Evolutionary conservation across 2,113 vertebrate genomes (phyloP), one percentile per base, ranked within the genome.

Genomic region (Plestiodon gilberti): DNA sequence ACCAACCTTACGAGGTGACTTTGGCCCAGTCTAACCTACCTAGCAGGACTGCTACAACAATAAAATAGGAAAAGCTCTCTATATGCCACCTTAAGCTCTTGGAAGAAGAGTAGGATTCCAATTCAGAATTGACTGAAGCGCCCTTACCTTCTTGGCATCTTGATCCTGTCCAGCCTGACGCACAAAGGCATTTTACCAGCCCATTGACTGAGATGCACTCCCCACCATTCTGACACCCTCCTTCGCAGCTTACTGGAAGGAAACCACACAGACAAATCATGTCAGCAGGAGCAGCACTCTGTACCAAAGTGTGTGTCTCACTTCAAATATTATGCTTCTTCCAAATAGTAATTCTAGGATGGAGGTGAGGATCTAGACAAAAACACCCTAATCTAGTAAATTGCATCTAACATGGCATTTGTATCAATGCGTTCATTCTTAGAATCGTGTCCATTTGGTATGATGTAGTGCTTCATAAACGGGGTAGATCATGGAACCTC

Each of bases 141-240:
- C 90, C 95, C 95, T 4, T 69, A 98, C 98, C 97, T 77, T 98
- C 96, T 85, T 98, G 97, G 89, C 98, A 98, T 93, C 94, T 97
- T 17, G 97, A 96, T 71, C 97, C 98, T 28, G 95, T 96, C 97
- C 97, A 98, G 89, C 97, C 98, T 17, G 96, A 97, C 77, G 97
- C 94, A 90, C 98, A 98, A 89, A 97, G 96, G 80, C 97, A 98
- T 90, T 97, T 97, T 84, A 96, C 97, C 23, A 96, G 93, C 70
- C 97, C 95, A 6, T 97, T 97, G 88, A 97, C 95, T 28, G 96
- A 96, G 52, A 91, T 77, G n/a, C 97, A 98, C 33, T 98, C 97
- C 0, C 98, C 98, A 38, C 97, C 97, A 14, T 98, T 98, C 92
- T 96, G 98, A 48, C 98, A 98, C 77, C 98, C 98, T 30, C 95